A percentile compares a stretch with the other conserved stretches of the same genome.
These are phyloP conservation scores for Harpegnathos saltator DNA, from an alignment of 1,140 invertebrate species.

Conservation along the genomic window DNA sequence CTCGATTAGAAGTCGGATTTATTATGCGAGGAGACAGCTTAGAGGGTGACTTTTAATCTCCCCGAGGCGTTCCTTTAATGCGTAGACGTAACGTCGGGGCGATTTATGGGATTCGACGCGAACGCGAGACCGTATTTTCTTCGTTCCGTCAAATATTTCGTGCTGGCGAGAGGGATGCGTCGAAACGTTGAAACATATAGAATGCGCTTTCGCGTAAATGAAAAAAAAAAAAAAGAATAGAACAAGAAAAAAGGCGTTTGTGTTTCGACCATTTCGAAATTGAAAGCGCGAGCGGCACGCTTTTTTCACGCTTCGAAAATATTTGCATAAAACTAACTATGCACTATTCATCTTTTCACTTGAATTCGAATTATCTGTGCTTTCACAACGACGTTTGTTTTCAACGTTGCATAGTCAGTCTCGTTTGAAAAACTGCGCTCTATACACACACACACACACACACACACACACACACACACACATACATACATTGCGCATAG, in stretches of 20 bases:
- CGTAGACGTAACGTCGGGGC: not conserved
- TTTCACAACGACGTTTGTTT: slow-evolving; percentile 30
- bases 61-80: slow-evolving; percentile 3
- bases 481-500: no score
- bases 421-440: slow-evolving; percentile 14
- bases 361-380: slow-evolving; percentile 18
- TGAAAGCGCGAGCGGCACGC: slow-evolving; percentile 11
- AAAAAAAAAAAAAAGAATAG: no score
- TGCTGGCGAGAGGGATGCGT: not conserved
- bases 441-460: not conserved
- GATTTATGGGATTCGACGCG: slow-evolving; percentile 8
- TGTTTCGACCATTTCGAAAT: not conserved
- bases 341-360: slow-evolving; percentile 17
- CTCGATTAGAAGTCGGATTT: slow-evolving; percentile 54
- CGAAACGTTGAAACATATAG: slow-evolving; percentile 13
- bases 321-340: slow-evolving; percentile 5
- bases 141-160: not conserved
- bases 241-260: not conserved
- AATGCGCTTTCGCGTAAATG: not conserved
- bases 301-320: not conserved
- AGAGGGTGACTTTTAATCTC: slow-evolving; percentile 32
- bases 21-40: slow-evolving; percentile 48
- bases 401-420: not conserved
- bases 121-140: not conserved
- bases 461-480: no score